phyloP scores from a whole-genome alignment of 2,113 vertebrate genomes.

The Passerina amoena region DNA sequence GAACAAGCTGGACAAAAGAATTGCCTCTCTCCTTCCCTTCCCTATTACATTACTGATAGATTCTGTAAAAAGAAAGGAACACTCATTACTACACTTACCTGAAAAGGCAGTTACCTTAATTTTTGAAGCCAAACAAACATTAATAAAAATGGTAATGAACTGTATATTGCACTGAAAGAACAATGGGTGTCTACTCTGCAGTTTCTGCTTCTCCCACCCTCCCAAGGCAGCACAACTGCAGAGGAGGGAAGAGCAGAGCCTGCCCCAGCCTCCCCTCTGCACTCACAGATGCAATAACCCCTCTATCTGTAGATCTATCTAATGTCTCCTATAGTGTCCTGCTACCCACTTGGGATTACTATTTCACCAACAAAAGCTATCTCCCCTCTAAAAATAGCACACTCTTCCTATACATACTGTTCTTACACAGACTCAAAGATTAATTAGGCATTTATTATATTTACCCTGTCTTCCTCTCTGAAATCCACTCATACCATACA shows the following conservation, averaged over 20 bases:
- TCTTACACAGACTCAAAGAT: neutral
- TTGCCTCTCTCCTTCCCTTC: neutral
- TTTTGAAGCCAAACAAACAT: neutral
- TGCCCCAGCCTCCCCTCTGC: neutral
- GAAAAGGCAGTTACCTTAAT: neutral
- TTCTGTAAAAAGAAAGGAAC: neutral
- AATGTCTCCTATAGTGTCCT: neutral
- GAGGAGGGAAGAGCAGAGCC: neutral
- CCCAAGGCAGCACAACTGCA: neutral
- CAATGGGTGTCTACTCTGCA: fast-evolving
- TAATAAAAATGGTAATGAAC: neutral
- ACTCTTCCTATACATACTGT: neutral
- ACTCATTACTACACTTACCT: neutral
- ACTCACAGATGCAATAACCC: too few relatives aligned
- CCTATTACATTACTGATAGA: neutral
- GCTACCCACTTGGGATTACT: neutral
- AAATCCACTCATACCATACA: neutral
- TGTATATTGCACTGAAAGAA: neutral
- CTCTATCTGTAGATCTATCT: fast-evolving
- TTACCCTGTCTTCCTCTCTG: neutral
- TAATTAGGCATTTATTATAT: neutral
- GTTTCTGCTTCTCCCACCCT: neutral
- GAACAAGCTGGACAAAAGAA: neutral
- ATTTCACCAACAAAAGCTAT: neutral
- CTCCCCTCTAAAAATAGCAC: neutral